Percentiles rank a stretch among this genome's conserved stretches.
phyloP scores from a whole-genome alignment of 2,888 invertebrate species.

The Chloromyia formosa region DNA sequence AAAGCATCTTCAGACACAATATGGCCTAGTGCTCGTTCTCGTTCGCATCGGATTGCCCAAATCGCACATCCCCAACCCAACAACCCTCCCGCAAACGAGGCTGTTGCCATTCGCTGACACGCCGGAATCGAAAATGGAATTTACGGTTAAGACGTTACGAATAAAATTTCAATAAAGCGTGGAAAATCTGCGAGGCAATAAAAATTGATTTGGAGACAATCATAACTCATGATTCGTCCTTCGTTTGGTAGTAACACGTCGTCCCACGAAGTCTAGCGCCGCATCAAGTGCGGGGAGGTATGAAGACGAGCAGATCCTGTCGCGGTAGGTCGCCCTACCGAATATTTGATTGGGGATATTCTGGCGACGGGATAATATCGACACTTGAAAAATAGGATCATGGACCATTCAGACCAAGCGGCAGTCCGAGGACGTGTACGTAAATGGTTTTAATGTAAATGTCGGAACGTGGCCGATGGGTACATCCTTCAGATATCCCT shows the following conservation, averaged over 20 bases:
- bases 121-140: constrained; percentile 44
- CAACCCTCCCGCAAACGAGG: constrained; percentile 21
- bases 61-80: not conserved
- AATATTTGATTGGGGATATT: constrained; percentile 4
- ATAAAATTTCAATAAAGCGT: constrained; percentile 50
- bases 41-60: constrained; percentile 9
- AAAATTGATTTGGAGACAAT: constrained; percentile 49
- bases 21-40: not conserved
- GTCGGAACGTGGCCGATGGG: constrained; percentile 35
- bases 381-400: not conserved
- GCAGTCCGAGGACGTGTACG: constrained; percentile 33
- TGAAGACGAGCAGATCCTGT: too few relatives aligned
- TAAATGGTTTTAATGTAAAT: constrained; percentile 45
- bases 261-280: too few relatives aligned
- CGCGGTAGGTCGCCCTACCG: not conserved
- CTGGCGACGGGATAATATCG: too few relatives aligned
- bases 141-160: constrained; percentile 48
- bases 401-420: constrained; percentile 4
- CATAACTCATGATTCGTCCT: constrained; percentile 46
- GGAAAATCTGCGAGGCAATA: constrained; percentile 48
- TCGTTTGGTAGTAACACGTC: too few relatives aligned
- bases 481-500: constrained; percentile 19
- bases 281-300: too few relatives aligned
- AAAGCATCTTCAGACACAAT: constrained; percentile 2
- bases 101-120: constrained; percentile 33